These are phyloP conservation scores for Tupaia tana DNA, from an alignment of 2,113 vertebrate species.

Conservation along the genomic window DNA sequence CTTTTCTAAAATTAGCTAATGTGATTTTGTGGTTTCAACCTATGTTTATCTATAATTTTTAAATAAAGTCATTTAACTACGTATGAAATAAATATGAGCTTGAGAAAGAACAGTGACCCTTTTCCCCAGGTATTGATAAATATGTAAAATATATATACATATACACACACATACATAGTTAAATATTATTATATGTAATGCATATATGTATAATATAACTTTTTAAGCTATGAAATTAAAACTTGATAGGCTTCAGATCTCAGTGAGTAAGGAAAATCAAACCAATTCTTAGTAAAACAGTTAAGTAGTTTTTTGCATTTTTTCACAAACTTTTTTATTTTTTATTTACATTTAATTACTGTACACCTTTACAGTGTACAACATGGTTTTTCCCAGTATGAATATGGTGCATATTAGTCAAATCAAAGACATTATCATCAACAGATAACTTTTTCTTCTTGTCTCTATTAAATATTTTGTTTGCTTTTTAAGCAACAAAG, in stretches of 20 bases:
- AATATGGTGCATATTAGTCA: too few species aligned
- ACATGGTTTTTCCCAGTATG: too few species aligned
- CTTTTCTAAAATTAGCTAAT: neutral
- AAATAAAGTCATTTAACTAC: neutral
- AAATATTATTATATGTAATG: neutral
- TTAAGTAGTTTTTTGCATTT: slow-evolving; percentile 2
- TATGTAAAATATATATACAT: neutral
- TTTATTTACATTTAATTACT: too few species aligned
- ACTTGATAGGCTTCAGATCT: slow-evolving; percentile 24
- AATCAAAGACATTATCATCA: too few species aligned
- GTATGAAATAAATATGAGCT: slow-evolving; percentile 22
- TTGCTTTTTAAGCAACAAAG: too few species aligned
- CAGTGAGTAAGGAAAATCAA: slow-evolving; percentile 16
- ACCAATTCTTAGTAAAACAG: neutral
- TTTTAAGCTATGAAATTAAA: slow-evolving; percentile 43
- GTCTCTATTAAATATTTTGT: too few species aligned
- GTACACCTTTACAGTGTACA: too few species aligned
- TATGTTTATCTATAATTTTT: slow-evolving; percentile 34
- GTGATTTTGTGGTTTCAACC: neutral
- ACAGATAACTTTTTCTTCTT: too few species aligned
- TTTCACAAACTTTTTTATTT: too few species aligned
- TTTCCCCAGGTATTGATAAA: neutral
- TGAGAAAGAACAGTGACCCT: neutral
- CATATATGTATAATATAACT: neutral
- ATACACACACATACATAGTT: neutral